A percentile compares a stretch with the other conserved stretches of the same genome.
Evolutionary conservation across 1,140 invertebrate species (phyloP).

Genomic region (Dufourea novaeangliae): DNA sequence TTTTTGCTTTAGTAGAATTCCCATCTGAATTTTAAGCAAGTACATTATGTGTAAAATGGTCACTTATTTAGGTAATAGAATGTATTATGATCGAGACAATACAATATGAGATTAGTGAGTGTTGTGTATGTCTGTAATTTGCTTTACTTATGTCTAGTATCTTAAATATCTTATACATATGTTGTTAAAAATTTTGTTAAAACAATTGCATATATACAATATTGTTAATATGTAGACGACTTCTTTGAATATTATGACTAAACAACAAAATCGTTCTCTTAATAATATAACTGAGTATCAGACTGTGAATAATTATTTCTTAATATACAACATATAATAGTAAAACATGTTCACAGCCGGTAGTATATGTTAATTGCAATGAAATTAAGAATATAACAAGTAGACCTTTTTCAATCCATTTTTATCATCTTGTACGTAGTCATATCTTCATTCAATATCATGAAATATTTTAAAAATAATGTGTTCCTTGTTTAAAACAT

Average conservation of each 20-base stretch:
- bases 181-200: slow-evolving; percentile 61
- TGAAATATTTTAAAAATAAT: slow-evolving; percentile 15
- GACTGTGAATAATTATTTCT: slow-evolving; percentile 37
- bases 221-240: slow-evolving; percentile 37
- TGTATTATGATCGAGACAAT: slow-evolving; percentile 33
- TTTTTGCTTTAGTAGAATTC: not conserved
- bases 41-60: slow-evolving; percentile 22
- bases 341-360: slow-evolving; percentile 52
- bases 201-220: slow-evolving; percentile 68
- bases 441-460: slow-evolving; percentile 10
- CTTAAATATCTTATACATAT: slow-evolving; percentile 53
- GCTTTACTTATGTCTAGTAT: slow-evolving; percentile 31
- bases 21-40: slow-evolving; percentile 39
- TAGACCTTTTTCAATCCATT: slow-evolving; percentile 5
- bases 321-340: slow-evolving; percentile 34
- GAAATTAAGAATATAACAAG: slow-evolving; percentile 36
- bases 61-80: slow-evolving; percentile 26
- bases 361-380: slow-evolving; percentile 38
- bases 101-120: slow-evolving; percentile 15
- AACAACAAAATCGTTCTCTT: slow-evolving; percentile 40
- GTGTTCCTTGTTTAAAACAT: slow-evolving; percentile 20
- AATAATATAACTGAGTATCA: slow-evolving; percentile 13
- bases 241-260: slow-evolving; percentile 23
- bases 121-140: slow-evolving; percentile 17
- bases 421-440: slow-evolving; percentile 43